These are phyloP conservation scores for Scolanthus callimorphus DNA, from an alignment of 92 coral and sea anemone species.

Conservation along the genomic window DNA sequence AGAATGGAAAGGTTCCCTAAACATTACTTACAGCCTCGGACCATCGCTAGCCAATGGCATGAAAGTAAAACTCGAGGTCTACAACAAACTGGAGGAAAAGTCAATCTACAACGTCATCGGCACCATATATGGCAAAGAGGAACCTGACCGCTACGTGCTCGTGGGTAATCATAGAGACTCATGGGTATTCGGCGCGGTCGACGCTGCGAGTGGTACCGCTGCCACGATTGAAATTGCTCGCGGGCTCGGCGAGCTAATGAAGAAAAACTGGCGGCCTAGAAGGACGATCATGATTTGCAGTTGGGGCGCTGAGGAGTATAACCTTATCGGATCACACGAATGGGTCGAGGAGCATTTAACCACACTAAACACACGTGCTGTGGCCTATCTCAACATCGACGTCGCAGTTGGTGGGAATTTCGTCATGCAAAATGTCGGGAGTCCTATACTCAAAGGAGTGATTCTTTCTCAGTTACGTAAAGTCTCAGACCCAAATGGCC, in stretches of 20 bases:
- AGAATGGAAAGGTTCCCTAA: slow-evolving; percentile 56
- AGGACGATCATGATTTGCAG: slow-evolving; percentile 88
- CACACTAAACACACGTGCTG: slow-evolving; percentile 48
- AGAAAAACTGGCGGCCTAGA: slow-evolving; percentile 89
- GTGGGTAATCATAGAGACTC: slow-evolving; percentile 92
- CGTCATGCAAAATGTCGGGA: slow-evolving; percentile 7
- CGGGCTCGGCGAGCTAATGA: slow-evolving; percentile 61
- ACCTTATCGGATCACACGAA: slow-evolving; percentile 85
- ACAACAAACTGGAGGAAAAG: slow-evolving; percentile 46
- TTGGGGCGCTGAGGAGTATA: slow-evolving; percentile 94
- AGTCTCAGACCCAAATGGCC: slow-evolving; percentile 75
- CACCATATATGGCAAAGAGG: slow-evolving; percentile 81
- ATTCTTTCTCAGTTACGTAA: slow-evolving; percentile 31
- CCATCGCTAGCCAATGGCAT: slow-evolving; percentile 41
- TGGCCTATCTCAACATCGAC: slow-evolving; percentile 75
- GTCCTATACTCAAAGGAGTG: slow-evolving; percentile 50
- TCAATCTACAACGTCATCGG: slow-evolving; percentile 90
- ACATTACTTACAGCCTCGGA: slow-evolving; percentile 65
- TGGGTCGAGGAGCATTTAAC: slow-evolving; percentile 84
- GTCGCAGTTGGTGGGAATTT: slow-evolving; percentile 60
- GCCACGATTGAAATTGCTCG: slow-evolving; percentile 76
- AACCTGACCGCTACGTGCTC: slow-evolving; percentile 87
- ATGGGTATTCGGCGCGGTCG: slow-evolving; percentile 83
- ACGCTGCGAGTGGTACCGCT: slow-evolving; percentile 80
- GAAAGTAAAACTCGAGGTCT: slow-evolving; percentile 44